Conservation (phyloP, 2,888 invertebrate genomes). For the Dorcus parallelipipedus region DNA sequence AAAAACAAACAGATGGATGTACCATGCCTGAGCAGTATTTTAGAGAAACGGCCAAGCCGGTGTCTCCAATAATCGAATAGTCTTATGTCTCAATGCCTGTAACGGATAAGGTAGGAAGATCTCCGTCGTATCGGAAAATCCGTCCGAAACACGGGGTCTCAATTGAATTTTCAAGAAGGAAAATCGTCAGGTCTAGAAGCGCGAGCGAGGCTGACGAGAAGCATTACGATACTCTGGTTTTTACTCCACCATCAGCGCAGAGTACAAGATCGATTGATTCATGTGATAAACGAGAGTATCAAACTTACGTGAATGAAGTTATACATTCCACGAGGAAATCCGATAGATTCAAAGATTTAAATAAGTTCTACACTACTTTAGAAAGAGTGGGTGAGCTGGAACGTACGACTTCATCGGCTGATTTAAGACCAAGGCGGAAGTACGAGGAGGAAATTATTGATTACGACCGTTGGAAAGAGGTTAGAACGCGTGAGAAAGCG, state of each 20-base stretch:
- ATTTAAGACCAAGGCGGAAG: conserved; percentile 67
- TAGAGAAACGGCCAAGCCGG: conserved; percentile 3
- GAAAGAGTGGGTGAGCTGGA: conserved; percentile 83
- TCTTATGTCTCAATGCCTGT: conserved; percentile 16
- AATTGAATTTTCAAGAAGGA: conserved; percentile 41
- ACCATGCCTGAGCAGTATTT: not conserved
- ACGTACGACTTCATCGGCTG: conserved; percentile 66
- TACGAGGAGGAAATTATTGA: conserved; percentile 79
- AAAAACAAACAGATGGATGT: conserved; percentile 33
- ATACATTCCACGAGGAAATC: conserved; percentile 66
- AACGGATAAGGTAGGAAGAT: conserved; percentile 20
- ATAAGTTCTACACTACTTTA: conserved; percentile 79
- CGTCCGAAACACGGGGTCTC: conserved; percentile 7
- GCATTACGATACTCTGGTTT: not conserved
- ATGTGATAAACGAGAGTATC: conserved; percentile 60
- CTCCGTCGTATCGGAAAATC: conserved; percentile 10
- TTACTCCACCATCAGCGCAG: conserved; percentile 18
- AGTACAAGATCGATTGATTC: conserved; percentile 52
- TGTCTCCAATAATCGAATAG: conserved; percentile 17
- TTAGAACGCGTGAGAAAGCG: conserved; percentile 74
- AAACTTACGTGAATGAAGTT: conserved; percentile 64
- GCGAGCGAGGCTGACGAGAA: conserved; percentile 59
- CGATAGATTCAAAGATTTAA: conserved; percentile 78
- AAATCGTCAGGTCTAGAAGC: conserved; percentile 60
- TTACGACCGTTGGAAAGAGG: conserved; percentile 82